Evolutionary conservation across 2,888 invertebrate species (phyloP).

Genomic region (Platycnemis pennipes): DNA sequence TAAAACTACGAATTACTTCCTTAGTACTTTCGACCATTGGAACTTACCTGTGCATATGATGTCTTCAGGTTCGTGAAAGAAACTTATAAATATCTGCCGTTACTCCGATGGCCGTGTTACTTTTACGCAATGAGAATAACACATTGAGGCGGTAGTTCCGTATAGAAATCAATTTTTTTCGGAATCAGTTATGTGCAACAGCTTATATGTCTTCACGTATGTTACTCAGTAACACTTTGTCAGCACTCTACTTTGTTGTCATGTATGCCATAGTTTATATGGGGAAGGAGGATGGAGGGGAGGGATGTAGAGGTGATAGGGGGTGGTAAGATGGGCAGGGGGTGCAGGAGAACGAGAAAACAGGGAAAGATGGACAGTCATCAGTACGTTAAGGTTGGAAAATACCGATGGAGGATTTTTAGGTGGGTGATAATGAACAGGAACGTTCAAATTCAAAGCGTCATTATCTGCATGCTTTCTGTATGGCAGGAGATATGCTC

Average conservation of each 20-base stretch:
- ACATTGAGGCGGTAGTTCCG: neutral
- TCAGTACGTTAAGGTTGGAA: neutral
- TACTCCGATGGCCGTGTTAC: neutral
- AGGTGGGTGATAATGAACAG: conserved; percentile 10
- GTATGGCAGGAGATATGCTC: neutral
- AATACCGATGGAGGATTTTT: neutral
- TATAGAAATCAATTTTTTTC: neutral
- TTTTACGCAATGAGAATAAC: conserved; percentile 2
- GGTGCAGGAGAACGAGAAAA: neutral
- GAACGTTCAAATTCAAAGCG: conserved; percentile 1
- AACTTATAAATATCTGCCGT: neutral
- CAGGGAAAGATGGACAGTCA: neutral
- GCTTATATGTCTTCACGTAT: neutral
- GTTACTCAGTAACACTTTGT: too few relatives aligned
- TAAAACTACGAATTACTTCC: neutral
- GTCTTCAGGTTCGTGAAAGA: neutral
- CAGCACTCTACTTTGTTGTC: too few relatives aligned
- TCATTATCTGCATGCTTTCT: conserved; percentile 10
- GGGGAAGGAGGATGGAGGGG: neutral
- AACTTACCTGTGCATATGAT: conserved; percentile 18
- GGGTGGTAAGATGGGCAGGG: neutral
- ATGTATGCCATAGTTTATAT: neutral
- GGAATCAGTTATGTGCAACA: too few relatives aligned
- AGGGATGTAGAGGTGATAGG: neutral
- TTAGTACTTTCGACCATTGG: neutral